Evolutionary conservation across 2,888 invertebrate species (phyloP).

Genomic region (Gymnocheta viridis): DNA sequence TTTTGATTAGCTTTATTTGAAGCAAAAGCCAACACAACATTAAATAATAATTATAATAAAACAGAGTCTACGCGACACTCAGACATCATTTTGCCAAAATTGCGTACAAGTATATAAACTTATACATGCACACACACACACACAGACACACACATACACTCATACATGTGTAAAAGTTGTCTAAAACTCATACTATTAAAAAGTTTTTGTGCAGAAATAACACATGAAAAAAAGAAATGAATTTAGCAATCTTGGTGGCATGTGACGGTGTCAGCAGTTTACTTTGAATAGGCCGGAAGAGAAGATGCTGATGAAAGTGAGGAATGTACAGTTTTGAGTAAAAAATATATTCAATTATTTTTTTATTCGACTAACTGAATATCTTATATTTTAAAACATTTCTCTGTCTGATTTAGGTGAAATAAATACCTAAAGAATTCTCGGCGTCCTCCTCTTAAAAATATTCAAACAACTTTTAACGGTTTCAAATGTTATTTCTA

Average conservation of each 20-base stretch:
- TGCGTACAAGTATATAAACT: too few species aligned
- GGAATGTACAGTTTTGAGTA: slow-evolving; percentile 15
- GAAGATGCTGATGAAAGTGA: neutral
- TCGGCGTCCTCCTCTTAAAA: too few species aligned
- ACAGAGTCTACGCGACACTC: slow-evolving; percentile 41
- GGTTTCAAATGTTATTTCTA: too few species aligned
- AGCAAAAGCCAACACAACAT: slow-evolving; percentile 61
- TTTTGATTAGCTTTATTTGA: slow-evolving; percentile 69
- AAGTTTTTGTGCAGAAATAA: slow-evolving; percentile 47
- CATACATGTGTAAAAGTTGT: slow-evolving; percentile 6
- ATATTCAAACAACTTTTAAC: too few species aligned
- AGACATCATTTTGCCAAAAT: slow-evolving; percentile 5
- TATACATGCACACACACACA: neutral
- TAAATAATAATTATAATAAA: slow-evolving; percentile 59
- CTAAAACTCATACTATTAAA: slow-evolving; percentile 46
- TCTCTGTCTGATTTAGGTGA: too few species aligned
- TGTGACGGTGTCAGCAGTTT: slow-evolving; percentile 48
- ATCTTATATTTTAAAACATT: too few species aligned
- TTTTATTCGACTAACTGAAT: too few species aligned
- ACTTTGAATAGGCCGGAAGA: slow-evolving; percentile 8
- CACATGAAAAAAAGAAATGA: slow-evolving; percentile 10
- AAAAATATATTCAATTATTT: too few species aligned
- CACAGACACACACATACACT: neutral
- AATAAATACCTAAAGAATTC: too few species aligned
- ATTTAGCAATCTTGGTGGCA: slow-evolving; percentile 30